Evolutionary conservation across 2,113 vertebrate species (phyloP), one percentile per base, ranked within the genome.

Genomic region (Hippocampus guttulatus): DNA sequence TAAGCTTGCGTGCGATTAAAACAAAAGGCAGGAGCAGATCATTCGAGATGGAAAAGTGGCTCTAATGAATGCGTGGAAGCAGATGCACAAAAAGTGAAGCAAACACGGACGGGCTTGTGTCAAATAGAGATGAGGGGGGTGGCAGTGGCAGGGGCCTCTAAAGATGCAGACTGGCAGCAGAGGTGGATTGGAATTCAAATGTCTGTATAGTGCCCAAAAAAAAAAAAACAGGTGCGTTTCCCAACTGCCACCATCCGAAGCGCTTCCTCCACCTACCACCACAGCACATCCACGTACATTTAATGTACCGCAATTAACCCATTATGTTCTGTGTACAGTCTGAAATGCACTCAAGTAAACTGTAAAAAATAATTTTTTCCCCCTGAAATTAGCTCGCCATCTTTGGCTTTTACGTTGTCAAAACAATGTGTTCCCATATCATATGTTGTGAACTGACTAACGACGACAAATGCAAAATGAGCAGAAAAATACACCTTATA

Each of bases 71-170:
- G 74, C 63, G 64, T n/a, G 51, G 70, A 80, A 49, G 40, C 47
- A 69, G 62, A 63, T n/a, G 68, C 12, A 85, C 79, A 85, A 77
- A 72, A 38, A 78, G 27, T 3, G 5, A 66, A 62, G 43, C 74
- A 62, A 73, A 71, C 12, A 1, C 10, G 1, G 23, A 1, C 14
- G 1, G 23, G 61, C 27, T 69, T 79, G 71, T 87, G 71, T 87
- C 80, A 83, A 83, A 82, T 84, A 83, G 73, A 85, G 87, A 87
- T 87, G 38, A 33, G 65, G 65, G 63, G 38, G 64, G 20, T 38
- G 55, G 70, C 20, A 27, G 20, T 40, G 55, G 69, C 16, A 27
- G 66, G 7, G 2, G 43, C 64, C 57, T 84, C 60, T 82, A 63
- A 78, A 82, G 72, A 76, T 41, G 58, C 64, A 23, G 69, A 69